Conservation (phyloP, 2,888 invertebrate species). For the Caenorhabditis sulstoni region DNA sequence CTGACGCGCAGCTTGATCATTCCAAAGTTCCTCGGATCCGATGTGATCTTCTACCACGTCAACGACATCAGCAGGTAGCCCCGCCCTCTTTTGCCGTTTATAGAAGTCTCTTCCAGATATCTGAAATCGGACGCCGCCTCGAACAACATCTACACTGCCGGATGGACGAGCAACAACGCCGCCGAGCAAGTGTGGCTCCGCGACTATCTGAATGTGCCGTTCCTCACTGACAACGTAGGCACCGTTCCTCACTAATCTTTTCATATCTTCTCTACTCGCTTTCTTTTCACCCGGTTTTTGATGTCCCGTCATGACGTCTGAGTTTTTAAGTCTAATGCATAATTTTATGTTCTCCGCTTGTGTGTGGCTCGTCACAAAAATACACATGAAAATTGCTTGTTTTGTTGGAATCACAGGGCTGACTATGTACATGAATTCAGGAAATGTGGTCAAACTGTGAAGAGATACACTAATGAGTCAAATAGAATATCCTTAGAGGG, state of each 20-base stretch:
- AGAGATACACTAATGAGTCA: too few species aligned
- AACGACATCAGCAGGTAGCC: constrained; percentile 56
- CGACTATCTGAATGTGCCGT: constrained; percentile 50
- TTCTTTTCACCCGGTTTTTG: too few species aligned
- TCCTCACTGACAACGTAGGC: constrained; percentile 53
- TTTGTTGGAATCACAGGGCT: too few species aligned
- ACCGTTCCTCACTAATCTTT: constrained; percentile 26
- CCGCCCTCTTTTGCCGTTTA: not conserved
- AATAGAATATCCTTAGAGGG: too few species aligned
- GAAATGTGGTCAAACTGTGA: too few species aligned
- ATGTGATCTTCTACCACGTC: constrained; percentile 57
- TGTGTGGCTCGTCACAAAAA: too few species aligned
- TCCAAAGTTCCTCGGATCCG: constrained; percentile 55
- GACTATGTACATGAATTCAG: too few species aligned
- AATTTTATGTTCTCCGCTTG: too few species aligned
- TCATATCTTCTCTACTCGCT: not conserved
- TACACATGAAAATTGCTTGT: too few species aligned
- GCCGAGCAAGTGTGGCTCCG: constrained; percentile 46
- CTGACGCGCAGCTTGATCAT: constrained; percentile 37
- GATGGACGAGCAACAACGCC: constrained; percentile 50
- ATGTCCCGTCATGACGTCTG: too few species aligned
- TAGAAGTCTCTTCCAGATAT: constrained; percentile 18
- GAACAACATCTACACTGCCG: constrained; percentile 57
- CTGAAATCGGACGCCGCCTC: constrained; percentile 33
- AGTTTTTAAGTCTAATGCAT: too few species aligned